Percentiles rank a stretch among this genome's conserved stretches.
Conservation (phyloP, 2,113 vertebrate genomes). For the Pavo muticus region DNA sequence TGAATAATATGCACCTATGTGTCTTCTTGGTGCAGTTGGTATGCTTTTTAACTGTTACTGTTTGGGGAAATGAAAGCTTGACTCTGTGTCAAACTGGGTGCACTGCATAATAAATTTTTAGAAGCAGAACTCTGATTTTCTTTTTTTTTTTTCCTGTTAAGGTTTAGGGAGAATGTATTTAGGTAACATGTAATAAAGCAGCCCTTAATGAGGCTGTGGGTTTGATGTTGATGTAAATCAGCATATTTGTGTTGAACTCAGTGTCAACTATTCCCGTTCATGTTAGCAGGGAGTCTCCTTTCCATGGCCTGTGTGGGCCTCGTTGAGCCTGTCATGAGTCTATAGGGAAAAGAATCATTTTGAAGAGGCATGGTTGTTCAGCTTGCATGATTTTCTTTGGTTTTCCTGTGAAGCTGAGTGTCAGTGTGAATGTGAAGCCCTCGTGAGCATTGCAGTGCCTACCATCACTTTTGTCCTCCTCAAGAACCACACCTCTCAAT, state of each 20-base stretch:
- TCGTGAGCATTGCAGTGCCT: background rate
- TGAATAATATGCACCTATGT: background rate
- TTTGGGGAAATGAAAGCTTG: conserved; percentile 40
- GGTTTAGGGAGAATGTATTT: background rate
- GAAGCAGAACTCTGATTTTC: background rate
- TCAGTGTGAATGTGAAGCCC: rapidly evolving
- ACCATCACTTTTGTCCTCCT: background rate
- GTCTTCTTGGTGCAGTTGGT: background rate
- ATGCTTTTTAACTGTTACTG: conserved; percentile 7
- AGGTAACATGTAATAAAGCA: background rate
- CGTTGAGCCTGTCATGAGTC: background rate
- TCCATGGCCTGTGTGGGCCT: background rate
- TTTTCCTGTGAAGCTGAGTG: background rate
- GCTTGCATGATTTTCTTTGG: rapidly evolving
- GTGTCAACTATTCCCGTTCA: background rate
- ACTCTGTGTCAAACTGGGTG: background rate
- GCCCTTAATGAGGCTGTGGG: no score
- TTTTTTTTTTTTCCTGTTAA: background rate
- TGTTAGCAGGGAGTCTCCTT: background rate
- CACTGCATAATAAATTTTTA: background rate
- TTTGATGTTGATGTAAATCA: background rate
- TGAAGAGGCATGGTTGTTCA: background rate
- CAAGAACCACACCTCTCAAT: background rate
- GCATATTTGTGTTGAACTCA: background rate
- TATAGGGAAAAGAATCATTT: background rate